A percentile compares a stretch with the other conserved stretches of the same genome.
These are phyloP conservation scores for Plecturocebus donacophilus DNA, from an alignment of 2,113 vertebrate species.

Conservation along the genomic window DNA sequence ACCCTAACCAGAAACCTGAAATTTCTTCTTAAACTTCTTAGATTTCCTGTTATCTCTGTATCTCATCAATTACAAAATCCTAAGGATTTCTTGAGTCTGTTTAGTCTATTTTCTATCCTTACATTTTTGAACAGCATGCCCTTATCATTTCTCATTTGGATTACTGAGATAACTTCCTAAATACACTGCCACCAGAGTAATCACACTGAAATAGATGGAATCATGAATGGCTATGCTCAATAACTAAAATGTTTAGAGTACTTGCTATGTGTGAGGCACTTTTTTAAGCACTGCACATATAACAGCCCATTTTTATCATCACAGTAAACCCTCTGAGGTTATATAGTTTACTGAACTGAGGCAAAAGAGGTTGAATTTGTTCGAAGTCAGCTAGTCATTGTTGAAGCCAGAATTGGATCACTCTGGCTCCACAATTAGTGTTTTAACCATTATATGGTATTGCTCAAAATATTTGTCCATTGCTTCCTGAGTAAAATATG, in stretches of 20 bases:
- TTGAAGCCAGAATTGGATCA: background rate
- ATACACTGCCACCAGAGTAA: background rate
- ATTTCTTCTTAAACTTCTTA: constrained; percentile 4
- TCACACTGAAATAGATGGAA: background rate
- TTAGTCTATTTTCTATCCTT: background rate
- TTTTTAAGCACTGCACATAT: background rate
- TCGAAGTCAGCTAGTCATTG: background rate
- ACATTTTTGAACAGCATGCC: background rate
- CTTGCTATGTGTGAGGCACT: background rate
- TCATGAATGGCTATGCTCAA: background rate
- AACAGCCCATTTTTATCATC: background rate
- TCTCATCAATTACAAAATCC: background rate
- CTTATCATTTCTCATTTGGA: background rate
- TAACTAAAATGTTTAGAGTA: background rate
- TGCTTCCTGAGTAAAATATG: background rate
- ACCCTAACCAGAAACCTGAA: background rate
- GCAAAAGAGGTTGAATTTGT: constrained; percentile 6
- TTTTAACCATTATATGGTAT: background rate
- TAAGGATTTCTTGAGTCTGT: background rate
- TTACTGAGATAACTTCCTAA: background rate
- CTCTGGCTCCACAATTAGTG: background rate
- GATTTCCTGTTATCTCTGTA: background rate
- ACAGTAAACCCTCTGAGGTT: background rate
- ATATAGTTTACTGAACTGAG: background rate
- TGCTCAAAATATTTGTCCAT: background rate